These are phyloP conservation scores for Syngnathus floridae DNA, from an alignment of 2,113 vertebrate species.

Conservation along the genomic window DNA sequence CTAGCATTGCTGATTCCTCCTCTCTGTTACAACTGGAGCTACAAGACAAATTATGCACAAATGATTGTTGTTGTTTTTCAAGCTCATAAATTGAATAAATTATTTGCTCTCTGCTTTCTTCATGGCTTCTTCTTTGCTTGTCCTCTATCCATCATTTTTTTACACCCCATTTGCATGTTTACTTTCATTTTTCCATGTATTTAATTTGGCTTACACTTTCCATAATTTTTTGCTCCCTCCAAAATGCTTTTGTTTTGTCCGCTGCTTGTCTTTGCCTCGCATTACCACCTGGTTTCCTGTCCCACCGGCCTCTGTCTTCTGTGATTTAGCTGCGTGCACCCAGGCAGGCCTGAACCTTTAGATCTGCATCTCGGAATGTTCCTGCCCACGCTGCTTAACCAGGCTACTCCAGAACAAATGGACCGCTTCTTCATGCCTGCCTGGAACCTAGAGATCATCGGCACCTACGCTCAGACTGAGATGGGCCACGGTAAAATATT, in stretches of 20 bases:
- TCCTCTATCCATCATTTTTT: neutral
- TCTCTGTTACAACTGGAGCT: neutral
- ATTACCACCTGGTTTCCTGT: slow-evolving; percentile 25
- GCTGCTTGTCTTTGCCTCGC: slow-evolving; percentile 4
- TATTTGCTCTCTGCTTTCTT: slow-evolving; percentile 42
- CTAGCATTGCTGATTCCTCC: neutral
- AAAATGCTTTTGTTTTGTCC: neutral
- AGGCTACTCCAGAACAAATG: slow-evolving; percentile 92
- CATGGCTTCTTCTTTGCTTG: slow-evolving; percentile 21
- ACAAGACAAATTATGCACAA: slow-evolving; percentile 1
- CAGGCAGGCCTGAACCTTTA: slow-evolving; percentile 83
- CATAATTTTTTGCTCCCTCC: slow-evolving; percentile 4
- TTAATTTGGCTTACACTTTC: slow-evolving; percentile 2
- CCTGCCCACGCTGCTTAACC: slow-evolving; percentile 94
- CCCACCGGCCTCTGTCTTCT: slow-evolving; percentile 29
- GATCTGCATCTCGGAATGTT: slow-evolving; percentile 99
- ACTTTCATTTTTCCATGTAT: neutral
- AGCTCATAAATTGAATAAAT: slow-evolving; percentile 45
- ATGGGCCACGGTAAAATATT: slow-evolving; percentile 94
- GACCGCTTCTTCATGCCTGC: slow-evolving; percentile 94
- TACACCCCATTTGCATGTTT: neutral
- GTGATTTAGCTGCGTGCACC: slow-evolving; percentile 79
- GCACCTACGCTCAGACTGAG: slow-evolving; percentile 98
- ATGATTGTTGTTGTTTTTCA: slow-evolving; percentile 9
- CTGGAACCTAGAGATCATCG: slow-evolving; percentile 97